Evolutionary conservation across 2,888 invertebrate species (phyloP).

Genomic region (Gastrophysa polygoni): DNA sequence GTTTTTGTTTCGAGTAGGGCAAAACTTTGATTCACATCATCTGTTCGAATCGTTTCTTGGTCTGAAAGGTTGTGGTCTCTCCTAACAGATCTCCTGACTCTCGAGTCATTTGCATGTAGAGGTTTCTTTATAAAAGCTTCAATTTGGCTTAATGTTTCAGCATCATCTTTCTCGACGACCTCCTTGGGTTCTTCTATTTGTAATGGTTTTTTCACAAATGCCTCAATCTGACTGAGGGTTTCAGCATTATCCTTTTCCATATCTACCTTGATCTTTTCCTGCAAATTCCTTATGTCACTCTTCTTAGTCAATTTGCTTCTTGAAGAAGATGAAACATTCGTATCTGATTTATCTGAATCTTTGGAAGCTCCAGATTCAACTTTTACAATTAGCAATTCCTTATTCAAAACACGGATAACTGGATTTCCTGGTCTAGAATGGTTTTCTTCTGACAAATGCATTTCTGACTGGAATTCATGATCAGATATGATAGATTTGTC

Average conservation of each 20-base stretch:
- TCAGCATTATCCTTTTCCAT: slow-evolving; percentile 11
- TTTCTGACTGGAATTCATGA: slow-evolving; percentile 8
- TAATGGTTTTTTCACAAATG: slow-evolving; percentile 20
- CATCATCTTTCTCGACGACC: neutral
- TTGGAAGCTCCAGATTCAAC: neutral
- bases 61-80: neutral
- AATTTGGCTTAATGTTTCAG: slow-evolving; percentile 32
- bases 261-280: neutral
- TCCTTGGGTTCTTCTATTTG: neutral
- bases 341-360: neutral
- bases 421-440: slow-evolving; percentile 8
- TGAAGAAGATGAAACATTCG: neutral
- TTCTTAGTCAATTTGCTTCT: slow-evolving; percentile 5
- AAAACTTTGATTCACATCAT: slow-evolving; percentile 30
- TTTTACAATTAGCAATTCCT: neutral
- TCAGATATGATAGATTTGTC: neutral
- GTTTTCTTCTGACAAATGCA: slow-evolving; percentile 2
- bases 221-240: slow-evolving; percentile 32
- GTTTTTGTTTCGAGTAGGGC: slow-evolving; percentile 36
- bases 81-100: slow-evolving; percentile 7
- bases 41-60: slow-evolving; percentile 8
- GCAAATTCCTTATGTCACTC: neutral
- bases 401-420: neutral
- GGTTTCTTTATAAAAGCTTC: slow-evolving; percentile 30
- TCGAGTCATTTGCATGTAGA: slow-evolving; percentile 5